Percentiles rank a stretch among this genome's conserved stretches.
These are phyloP conservation scores for Petromus typicus DNA, from an alignment of 2,113 vertebrate species.

Conservation along the genomic window DNA sequence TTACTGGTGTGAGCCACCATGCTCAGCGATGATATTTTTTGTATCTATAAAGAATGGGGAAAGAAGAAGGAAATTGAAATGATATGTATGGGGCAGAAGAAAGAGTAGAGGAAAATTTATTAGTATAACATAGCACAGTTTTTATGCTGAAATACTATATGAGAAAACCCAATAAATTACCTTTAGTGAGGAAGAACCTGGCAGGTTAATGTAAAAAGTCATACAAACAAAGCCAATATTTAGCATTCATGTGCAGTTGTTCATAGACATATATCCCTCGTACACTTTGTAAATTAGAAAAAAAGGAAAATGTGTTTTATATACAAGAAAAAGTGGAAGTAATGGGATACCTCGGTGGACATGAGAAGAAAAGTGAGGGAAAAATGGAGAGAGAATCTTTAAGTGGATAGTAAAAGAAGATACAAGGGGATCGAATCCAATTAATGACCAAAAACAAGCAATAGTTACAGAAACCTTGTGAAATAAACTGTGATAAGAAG, in stretches of 20 bases:
- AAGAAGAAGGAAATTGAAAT: background rate
- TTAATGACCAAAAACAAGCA: background rate
- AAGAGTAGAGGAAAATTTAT: background rate
- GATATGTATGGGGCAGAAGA: background rate
- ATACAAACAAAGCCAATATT: background rate
- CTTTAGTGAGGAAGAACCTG: background rate
- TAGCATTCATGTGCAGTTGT: background rate
- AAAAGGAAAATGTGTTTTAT: background rate
- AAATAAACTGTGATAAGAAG: background rate
- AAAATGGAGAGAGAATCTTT: background rate
- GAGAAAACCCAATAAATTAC: background rate
- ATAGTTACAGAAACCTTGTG: background rate
- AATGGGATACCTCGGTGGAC: background rate
- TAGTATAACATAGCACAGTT: background rate
- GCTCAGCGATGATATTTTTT: background rate
- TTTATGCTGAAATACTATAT: background rate
- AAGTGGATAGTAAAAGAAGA: background rate
- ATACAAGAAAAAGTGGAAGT: background rate
- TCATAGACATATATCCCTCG: background rate
- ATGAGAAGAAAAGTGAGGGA: background rate
- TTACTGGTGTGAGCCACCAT: too few species aligned
- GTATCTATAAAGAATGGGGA: background rate
- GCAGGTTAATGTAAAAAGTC: background rate
- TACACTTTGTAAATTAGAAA: background rate
- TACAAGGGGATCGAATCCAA: background rate